These are phyloP conservation scores for Pardalotus punctatus DNA, from an alignment of 2,113 vertebrate species.

Conservation along the genomic window DNA sequence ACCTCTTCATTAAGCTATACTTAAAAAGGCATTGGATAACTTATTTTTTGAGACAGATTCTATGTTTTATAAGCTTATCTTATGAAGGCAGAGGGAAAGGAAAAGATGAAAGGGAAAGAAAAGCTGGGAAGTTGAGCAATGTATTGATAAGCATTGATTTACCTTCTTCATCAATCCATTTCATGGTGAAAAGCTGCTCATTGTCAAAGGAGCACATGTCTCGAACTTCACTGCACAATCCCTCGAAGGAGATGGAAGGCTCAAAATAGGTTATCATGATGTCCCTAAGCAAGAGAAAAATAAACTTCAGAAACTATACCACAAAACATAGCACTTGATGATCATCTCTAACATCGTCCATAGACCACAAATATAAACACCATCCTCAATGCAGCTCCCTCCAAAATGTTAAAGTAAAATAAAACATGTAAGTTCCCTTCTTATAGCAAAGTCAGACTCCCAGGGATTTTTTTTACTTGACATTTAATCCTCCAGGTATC, in stretches of 20 bases:
- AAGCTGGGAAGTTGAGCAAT: neutral
- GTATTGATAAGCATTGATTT: neutral
- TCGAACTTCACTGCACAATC: constrained; percentile 88
- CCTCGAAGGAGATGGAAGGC: constrained; percentile 94
- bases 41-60: neutral
- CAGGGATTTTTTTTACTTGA: neutral
- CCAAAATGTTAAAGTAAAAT: neutral
- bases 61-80: neutral
- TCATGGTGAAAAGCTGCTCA: constrained; percentile 98
- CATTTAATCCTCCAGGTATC: neutral
- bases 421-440: neutral
- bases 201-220: constrained; percentile 99
- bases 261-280: constrained; percentile 99
- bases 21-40: neutral
- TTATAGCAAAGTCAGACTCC: neutral
- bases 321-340: neutral
- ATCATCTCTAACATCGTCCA: neutral
- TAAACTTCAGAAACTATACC: neutral
- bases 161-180: constrained; percentile 99
- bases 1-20: neutral
- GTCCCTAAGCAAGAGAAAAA: constrained; percentile 80
- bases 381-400: neutral
- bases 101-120: neutral
- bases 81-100: neutral
- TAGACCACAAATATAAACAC: neutral